Evolutionary conservation across 1,140 invertebrate species (phyloP).

Genomic region (Ceratitis capitata): DNA sequence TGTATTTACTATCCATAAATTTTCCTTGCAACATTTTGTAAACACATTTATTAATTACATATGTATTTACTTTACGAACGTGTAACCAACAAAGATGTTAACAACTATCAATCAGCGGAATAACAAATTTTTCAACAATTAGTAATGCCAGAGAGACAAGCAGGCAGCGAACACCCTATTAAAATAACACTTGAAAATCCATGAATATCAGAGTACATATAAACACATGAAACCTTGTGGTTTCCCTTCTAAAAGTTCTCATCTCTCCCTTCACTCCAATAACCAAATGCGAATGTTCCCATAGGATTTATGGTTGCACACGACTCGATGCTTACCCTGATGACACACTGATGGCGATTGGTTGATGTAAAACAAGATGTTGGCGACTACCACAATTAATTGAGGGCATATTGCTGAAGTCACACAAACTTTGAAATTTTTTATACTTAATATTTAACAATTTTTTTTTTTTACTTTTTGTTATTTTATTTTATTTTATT

Average conservation of each 20-base stretch:
- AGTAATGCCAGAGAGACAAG: no score
- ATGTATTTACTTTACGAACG: neutral
- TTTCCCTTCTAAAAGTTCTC: neutral
- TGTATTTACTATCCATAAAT: no score
- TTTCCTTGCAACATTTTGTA: neutral
- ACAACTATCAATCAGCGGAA: slow-evolving; percentile 18
- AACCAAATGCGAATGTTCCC: neutral
- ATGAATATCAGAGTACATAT: neutral
- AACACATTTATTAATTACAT: neutral
- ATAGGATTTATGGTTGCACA: neutral
- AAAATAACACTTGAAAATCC: neutral
- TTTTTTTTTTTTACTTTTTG: no score
- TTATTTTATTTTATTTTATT: no score
- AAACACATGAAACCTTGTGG: neutral
- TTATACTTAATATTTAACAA: no score
- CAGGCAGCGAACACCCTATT: neutral
- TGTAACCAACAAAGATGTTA: slow-evolving; percentile 6
- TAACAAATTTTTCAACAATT: slow-evolving; percentile 34
- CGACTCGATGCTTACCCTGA: neutral
- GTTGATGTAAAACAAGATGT: no score
- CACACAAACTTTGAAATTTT: no score
- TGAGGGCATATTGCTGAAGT: neutral
- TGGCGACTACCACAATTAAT: slow-evolving; percentile 3
- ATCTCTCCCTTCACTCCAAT: neutral
- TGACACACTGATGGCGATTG: slow-evolving; percentile 7